Evolutionary conservation across 2,113 vertebrate genomes (phyloP).

Genomic region (Reinhardtius hippoglossoides): DNA sequence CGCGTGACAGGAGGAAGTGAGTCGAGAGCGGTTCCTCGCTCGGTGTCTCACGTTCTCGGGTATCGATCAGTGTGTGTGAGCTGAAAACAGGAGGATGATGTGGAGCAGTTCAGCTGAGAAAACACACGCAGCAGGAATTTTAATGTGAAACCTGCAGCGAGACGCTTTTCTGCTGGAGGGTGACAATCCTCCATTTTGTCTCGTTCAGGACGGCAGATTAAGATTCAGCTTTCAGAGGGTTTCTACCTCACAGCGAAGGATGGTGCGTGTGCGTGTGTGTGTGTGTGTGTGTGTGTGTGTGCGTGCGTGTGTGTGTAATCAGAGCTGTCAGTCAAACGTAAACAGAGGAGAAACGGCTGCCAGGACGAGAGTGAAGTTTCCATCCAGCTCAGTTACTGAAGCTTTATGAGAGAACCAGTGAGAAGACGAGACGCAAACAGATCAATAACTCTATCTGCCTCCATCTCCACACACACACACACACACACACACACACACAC

Average conservation of each 20-base stretch:
- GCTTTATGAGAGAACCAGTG: conserved; percentile 47
- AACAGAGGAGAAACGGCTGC: neutral
- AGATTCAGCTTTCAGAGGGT: conserved; percentile 3
- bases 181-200: conserved; percentile 33
- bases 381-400: conserved; percentile 33
- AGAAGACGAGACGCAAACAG: conserved; percentile 58
- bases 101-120: neutral
- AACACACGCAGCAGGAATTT: neutral
- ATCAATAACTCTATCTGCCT: conserved; percentile 40
- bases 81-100: neutral
- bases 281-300: neutral
- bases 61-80: neutral
- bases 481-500: conserved; percentile 13
- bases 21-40: neutral
- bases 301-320: conserved; percentile 13
- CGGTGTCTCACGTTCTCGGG: neutral
- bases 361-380: conserved; percentile 42
- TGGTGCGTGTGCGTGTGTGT: conserved; percentile 6
- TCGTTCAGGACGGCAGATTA: conserved; percentile 3
- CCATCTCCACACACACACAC: conserved; percentile 16
- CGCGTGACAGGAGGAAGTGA: neutral
- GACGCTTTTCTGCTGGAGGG: neutral
- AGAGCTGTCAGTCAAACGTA: conserved; percentile 44
- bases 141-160: conserved; percentile 22
- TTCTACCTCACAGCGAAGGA: neutral